A percentile compares a stretch with the other conserved stretches of the same genome.
Conservation (phyloP, 1,140 invertebrate genomes). For the Hydropsyche tenuis region DNA sequence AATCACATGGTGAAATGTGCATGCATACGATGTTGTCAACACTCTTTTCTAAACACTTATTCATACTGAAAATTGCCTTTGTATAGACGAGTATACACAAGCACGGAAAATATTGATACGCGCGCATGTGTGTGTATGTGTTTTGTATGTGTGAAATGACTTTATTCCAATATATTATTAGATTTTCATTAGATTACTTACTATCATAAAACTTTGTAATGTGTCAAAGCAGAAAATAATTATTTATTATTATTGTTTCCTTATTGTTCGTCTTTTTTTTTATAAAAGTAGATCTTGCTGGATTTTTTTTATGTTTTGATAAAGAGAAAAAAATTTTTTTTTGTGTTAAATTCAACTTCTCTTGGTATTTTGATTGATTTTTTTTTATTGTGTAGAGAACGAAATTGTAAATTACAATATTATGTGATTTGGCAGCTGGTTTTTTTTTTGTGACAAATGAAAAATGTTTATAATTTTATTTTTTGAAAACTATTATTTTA, state of each 20-base stretch:
- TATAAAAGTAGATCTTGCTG: no score
- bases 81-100: constrained; percentile 25
- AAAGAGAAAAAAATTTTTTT: no score
- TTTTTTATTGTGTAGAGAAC: no score
- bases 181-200: constrained; percentile 29
- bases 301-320: no score
- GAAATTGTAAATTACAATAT: no score
- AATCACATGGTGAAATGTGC: constrained; percentile 4
- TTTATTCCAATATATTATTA: constrained; percentile 24
- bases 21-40: background rate
- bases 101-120: constrained; percentile 5
- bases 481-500: no score
- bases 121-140: background rate
- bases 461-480: no score
- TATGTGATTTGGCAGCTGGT: no score
- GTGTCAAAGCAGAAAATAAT: constrained; percentile 1
- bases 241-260: background rate
- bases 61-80: constrained; percentile 25
- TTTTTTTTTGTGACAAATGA: no score
- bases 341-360: no score
- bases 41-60: constrained; percentile 26
- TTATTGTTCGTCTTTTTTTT: no score
- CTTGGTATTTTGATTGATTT: no score
- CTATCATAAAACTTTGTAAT: background rate
- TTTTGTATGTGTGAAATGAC: background rate